Base-by-base conservation (phyloP, 1,140 invertebrate genomes). In the Hesperophylax magnus region DNA sequence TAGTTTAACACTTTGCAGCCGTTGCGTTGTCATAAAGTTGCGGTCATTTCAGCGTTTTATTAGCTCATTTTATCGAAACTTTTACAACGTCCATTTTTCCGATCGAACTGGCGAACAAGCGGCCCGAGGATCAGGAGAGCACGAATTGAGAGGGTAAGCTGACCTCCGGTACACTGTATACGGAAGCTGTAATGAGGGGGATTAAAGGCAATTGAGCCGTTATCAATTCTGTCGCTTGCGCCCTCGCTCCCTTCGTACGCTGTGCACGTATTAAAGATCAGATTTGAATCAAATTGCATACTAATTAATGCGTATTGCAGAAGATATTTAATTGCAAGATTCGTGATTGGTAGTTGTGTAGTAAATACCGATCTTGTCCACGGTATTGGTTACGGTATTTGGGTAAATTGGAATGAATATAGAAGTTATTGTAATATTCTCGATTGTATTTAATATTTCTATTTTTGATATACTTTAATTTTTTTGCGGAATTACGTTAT, bases 41-140 rank as follows among this genome's bases (percentile, higher is more conserved):
- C 76, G 65, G 54, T 78, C 71, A 81, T 75, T 74, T 82, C 60
- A 75, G 58, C 81, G 17, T 71, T 82, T 82, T 82, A 82, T 82
- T 78, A 71, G 81, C 77, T 63, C 60, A 82, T 79, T 82, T 78
- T 65, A 65, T 17, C 63, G 54, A 72, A 78, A 61, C 76, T 82
- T 82, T 82, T 65, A 82, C 34, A 72, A 24, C 63, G 27, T 9
- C n/a, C 22, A 47, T 53, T 71, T 77, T 82, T 77, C 74, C 72
- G 81, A 39, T 27, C 39, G 39, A 63, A 39, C 72, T 67, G 15
- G 58, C 65, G 27, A 34, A 24, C n/a, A n/a, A 18, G 72, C n/a
- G 11, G 27, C 63, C 11, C 15, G 7, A 39, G 72, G 72, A 76
- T 76, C 72, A 39, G 72, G 71, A 58, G 27, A 58, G 54, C 56